Conservation (phyloP, 2,888 invertebrate species). For the Mycalesis mineus region DNA sequence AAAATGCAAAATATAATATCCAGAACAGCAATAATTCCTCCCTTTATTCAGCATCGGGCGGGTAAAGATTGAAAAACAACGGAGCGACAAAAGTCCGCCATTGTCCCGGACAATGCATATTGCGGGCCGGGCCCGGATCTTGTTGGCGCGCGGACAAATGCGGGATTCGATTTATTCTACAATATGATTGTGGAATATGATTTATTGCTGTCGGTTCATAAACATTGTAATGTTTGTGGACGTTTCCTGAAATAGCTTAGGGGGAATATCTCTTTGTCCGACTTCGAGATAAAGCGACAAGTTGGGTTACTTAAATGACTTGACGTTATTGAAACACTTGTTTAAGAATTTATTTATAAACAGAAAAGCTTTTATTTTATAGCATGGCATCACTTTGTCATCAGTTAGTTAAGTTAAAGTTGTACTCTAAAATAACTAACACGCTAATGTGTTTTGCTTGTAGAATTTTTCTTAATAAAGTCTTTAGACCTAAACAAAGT, state of each 20-base stretch:
- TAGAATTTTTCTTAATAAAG: no score
- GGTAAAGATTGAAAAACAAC: constrained; percentile 47
- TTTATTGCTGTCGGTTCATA: background rate
- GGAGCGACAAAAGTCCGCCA: constrained; percentile 44
- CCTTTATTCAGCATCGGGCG: constrained; percentile 29
- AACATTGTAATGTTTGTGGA: background rate
- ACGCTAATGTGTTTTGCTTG: no score
- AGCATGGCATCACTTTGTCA: no score
- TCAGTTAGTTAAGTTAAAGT: no score
- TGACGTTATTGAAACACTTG: no score
- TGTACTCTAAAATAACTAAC: no score
- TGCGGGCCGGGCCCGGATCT: background rate
- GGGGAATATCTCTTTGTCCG: no score
- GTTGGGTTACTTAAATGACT: no score
- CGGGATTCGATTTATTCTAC: constrained; percentile 10
- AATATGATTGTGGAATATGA: constrained; percentile 4
- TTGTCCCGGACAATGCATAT: constrained; percentile 57
- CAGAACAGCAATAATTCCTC: constrained; percentile 25
- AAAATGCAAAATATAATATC: constrained; percentile 31
- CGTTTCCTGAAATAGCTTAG: background rate
- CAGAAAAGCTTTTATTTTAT: no score
- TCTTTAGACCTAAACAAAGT: no score
- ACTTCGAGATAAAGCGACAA: no score
- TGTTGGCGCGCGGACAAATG: constrained; percentile 6
- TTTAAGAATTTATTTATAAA: no score